Conservation (phyloP, 1,140 invertebrate genomes). For the Chelonus insularis region DNA sequence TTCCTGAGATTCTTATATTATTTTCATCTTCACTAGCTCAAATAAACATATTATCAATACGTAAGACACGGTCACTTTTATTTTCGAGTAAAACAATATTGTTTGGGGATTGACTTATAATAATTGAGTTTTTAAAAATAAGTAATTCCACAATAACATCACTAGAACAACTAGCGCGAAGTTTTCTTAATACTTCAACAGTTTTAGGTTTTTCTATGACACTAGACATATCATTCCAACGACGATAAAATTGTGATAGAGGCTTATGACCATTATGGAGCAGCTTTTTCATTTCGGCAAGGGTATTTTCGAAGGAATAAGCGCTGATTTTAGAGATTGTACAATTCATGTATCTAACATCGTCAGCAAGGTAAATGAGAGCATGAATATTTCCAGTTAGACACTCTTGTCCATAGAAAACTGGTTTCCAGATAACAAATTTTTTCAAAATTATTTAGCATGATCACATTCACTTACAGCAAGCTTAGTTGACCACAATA, state of each 20-base stretch:
- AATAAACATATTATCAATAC: too few species aligned
- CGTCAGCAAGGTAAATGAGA: conserved; percentile 28
- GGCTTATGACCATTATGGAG: conserved; percentile 10
- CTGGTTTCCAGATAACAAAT: conserved; percentile 26
- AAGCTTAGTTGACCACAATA: conserved; percentile 27
- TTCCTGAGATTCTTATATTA: too few species aligned
- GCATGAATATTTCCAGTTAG: conserved; percentile 30
- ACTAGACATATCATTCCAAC: too few species aligned
- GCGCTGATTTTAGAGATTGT: conserved; percentile 7
- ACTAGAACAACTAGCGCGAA: too few species aligned
- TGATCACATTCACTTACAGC: conserved; percentile 18
- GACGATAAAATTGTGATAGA: conserved; percentile 19
- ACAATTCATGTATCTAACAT: conserved; percentile 14
- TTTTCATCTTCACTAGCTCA: too few species aligned
- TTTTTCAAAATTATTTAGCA: conserved; percentile 26
- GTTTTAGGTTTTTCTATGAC: too few species aligned
- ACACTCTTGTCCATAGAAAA: conserved; percentile 25
- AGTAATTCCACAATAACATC: too few species aligned
- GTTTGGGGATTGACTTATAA: too few species aligned
- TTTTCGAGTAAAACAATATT: too few species aligned
- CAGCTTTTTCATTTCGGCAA: conserved; percentile 11
- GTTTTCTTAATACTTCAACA: too few species aligned
- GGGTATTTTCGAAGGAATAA: conserved; percentile 20
- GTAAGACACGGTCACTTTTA: too few species aligned
- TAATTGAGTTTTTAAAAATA: too few species aligned